Percentiles rank a stretch among this genome's conserved stretches.
phyloP scores from a whole-genome alignment of 2,888 invertebrate species.

The Aphidoletes aphidimyza region DNA sequence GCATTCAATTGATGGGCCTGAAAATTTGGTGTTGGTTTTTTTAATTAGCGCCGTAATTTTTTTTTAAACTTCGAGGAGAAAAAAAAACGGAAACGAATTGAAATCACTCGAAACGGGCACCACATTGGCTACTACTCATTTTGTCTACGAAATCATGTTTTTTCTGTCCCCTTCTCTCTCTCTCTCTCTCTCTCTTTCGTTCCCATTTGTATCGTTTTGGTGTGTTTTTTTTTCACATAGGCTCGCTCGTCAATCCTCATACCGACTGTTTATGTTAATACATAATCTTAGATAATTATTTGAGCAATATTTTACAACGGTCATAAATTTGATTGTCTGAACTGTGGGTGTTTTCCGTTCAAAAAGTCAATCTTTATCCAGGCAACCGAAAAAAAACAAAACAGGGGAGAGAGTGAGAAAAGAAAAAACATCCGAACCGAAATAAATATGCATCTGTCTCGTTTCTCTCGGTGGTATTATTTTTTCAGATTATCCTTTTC shows the following conservation, averaged over 20 bases:
- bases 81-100: too few species aligned
- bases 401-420: too few species aligned
- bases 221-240: neutral
- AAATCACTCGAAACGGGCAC: too few species aligned
- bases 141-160: too few species aligned
- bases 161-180: neutral
- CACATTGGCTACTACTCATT: too few species aligned
- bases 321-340: conserved; percentile 17
- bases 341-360: conserved; percentile 15
- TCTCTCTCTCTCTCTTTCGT: neutral
- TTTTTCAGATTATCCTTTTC: neutral
- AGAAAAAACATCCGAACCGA: too few species aligned
- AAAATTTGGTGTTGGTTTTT: neutral
- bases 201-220: too few species aligned
- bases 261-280: neutral
- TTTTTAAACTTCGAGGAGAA: too few species aligned
- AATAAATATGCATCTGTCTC: conserved; percentile 8
- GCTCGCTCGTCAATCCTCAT: neutral
- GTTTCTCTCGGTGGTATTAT: neutral
- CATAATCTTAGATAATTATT: conserved; percentile 14
- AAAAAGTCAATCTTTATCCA: neutral
- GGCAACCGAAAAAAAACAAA: neutral
- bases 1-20: neutral
- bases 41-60: neutral
- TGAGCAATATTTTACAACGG: neutral